These are phyloP conservation scores for Cydia pomonella DNA, from an alignment of 1,140 invertebrate species.

Conservation along the genomic window DNA sequence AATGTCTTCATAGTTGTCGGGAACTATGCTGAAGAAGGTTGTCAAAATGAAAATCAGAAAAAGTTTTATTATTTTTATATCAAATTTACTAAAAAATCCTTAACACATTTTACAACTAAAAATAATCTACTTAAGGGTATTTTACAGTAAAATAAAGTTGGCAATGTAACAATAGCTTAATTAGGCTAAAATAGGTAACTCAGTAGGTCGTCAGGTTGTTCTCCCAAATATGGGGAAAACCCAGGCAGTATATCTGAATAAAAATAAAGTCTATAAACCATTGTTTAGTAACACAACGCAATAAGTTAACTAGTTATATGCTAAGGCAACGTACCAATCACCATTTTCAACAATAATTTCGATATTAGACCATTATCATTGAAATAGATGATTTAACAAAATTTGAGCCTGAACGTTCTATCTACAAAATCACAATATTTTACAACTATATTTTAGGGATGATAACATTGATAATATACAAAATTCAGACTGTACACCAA, in stretches of 20 bases:
- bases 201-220: slow-evolving; percentile 42
- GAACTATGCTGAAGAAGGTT: neutral
- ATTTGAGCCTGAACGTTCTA: slow-evolving; percentile 40
- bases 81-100: slow-evolving; percentile 59
- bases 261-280: slow-evolving; percentile 38
- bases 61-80: slow-evolving; percentile 45
- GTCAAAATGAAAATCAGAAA: slow-evolving; percentile 33
- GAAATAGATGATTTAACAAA: slow-evolving; percentile 26
- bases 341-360: slow-evolving; percentile 38
- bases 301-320: slow-evolving; percentile 48
- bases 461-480: slow-evolving; percentile 7
- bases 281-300: slow-evolving; percentile 42
- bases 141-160: slow-evolving; percentile 54
- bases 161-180: slow-evolving; percentile 55
- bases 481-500: slow-evolving; percentile 18
- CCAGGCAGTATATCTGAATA: slow-evolving; percentile 31
- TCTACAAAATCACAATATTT: slow-evolving; percentile 58
- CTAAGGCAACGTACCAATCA: slow-evolving; percentile 35
- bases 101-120: slow-evolving; percentile 51
- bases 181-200: slow-evolving; percentile 58
- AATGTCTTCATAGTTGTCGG: too few relatives aligned
- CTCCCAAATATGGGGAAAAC: slow-evolving; percentile 42
- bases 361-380: slow-evolving; percentile 20
- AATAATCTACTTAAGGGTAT: slow-evolving; percentile 50
- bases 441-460: slow-evolving; percentile 41